Conservation (phyloP, 2,888 invertebrate species). For the Microplitis deprimator region DNA sequence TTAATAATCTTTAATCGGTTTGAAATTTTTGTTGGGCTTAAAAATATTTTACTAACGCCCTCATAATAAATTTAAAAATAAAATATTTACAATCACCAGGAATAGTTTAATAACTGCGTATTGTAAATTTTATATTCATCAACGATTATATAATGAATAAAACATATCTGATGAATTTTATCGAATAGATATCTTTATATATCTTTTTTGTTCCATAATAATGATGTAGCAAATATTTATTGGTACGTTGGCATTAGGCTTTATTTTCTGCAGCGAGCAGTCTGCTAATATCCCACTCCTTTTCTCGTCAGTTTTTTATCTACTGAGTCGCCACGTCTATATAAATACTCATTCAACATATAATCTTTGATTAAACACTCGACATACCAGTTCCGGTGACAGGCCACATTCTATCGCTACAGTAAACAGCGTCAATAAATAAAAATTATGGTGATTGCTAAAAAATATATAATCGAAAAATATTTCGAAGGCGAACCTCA, state of each 20-base stretch:
- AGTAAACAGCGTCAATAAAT: background rate
- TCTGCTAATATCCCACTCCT: background rate
- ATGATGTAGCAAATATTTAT: background rate
- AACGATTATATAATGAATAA: no score
- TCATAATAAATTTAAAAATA: no score
- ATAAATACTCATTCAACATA: conserved; percentile 1
- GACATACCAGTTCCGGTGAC: background rate
- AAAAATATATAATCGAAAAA: conserved; percentile 79
- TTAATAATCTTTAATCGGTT: no score
- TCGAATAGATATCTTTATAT: no score
- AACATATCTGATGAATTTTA: no score
- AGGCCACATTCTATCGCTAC: background rate
- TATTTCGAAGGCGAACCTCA: conserved; percentile 80
- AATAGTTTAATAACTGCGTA: no score
- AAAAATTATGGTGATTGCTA: conserved; percentile 73
- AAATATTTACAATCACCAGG: no score
- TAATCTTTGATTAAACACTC: background rate
- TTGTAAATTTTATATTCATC: no score
- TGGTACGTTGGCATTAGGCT: background rate
- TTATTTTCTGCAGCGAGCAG: background rate
- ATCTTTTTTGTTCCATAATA: background rate
- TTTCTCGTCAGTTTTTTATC: background rate
- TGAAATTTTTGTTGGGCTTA: no score
- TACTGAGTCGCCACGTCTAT: background rate
- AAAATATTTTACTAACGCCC: no score